These are phyloP conservation scores for Geopemphigus sp. DNA, from an alignment of 1,140 invertebrate species.

Conservation along the genomic window DNA sequence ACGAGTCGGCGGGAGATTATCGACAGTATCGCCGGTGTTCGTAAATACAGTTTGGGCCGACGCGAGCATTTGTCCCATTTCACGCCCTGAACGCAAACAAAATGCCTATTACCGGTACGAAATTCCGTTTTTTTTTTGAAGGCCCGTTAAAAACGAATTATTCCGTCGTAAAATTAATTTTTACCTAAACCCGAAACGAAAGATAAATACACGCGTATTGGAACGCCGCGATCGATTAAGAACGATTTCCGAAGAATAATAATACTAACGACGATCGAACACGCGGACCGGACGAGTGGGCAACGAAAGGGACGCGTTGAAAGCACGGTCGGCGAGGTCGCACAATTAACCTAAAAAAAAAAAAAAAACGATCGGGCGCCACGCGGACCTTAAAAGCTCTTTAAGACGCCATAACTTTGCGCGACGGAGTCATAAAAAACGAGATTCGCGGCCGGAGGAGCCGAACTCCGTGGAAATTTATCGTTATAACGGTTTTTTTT, in stretches of 20 bases:
- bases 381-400: conserved; percentile 40
- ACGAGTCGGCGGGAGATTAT: no score
- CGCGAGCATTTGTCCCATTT: no score
- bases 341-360: conserved; percentile 45
- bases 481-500: conserved; percentile 41
- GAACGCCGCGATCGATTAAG: conserved; percentile 5
- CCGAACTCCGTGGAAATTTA: neutral
- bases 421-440: conserved; percentile 30
- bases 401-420: conserved; percentile 32
- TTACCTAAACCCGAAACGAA: no score
- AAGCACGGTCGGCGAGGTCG: neutral
- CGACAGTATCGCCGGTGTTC: no score
- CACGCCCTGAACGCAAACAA: no score
- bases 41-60: no score
- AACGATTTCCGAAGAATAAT: neutral
- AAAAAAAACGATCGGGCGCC: conserved; percentile 26
- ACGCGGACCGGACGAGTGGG: neutral
- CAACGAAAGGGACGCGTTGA: conserved; percentile 4
- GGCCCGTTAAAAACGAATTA: no score
- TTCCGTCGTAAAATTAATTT: no score
- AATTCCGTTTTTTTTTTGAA: no score
- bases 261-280: no score
- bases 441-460: conserved; percentile 6
- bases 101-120: no score
- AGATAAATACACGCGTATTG: no score